These are phyloP conservation scores for Megaceryle alcyon DNA, from an alignment of 2,797 vertebrate genomes.

Conservation along the genomic window DNA sequence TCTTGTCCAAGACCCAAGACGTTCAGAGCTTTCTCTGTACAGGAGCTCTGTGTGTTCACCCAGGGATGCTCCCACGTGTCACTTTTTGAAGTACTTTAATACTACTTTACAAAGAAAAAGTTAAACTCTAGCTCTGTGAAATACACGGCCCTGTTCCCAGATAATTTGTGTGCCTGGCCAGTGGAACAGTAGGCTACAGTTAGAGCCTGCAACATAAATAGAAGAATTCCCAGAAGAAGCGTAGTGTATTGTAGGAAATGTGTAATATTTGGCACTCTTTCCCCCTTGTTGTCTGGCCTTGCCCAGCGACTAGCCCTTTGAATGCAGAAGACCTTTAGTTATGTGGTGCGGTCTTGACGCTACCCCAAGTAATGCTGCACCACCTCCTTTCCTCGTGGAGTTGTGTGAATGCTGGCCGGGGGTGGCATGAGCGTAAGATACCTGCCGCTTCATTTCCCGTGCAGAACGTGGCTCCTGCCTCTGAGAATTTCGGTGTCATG, in stretches of 20 bases:
- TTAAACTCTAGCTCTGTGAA: rapidly evolving
- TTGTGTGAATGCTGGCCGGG: neutral
- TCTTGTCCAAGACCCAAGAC: neutral
- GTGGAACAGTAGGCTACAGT: neutral
- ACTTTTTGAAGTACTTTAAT: neutral
- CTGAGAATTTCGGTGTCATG: too few relatives aligned
- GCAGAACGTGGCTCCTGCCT: too few relatives aligned
- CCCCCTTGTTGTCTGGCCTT: neutral
- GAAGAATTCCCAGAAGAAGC: neutral
- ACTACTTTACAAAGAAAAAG: rapidly evolving
- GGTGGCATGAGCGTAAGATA: neutral
- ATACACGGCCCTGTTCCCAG: rapidly evolving
- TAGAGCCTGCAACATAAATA: rapidly evolving
- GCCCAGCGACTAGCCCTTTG: neutral
- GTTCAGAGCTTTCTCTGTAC: rapidly evolving
- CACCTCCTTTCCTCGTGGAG: too few relatives aligned
- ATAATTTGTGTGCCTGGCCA: rapidly evolving
- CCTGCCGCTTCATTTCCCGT: too few relatives aligned
- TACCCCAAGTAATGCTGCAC: neutral
- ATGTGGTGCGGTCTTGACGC: too few relatives aligned
- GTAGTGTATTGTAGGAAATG: rapidly evolving
- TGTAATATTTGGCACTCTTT: neutral
- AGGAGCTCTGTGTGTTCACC: neutral
- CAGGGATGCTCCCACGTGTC: rapidly evolving
- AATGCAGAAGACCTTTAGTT: neutral